These are phyloP conservation scores for Malacosoma neustria DNA, from an alignment of 2,888 invertebrate species.

Conservation along the genomic window DNA sequence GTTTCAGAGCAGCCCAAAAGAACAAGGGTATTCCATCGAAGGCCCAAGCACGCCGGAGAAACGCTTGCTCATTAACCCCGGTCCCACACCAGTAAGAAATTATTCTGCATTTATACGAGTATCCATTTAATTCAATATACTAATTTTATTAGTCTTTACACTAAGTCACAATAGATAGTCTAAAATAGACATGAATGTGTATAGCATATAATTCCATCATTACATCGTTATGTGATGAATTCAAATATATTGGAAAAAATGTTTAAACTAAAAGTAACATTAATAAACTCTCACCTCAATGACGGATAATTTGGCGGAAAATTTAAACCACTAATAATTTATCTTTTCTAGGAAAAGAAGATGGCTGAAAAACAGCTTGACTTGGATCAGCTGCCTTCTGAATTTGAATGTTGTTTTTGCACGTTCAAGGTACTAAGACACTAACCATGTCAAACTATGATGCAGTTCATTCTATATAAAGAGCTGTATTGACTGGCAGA, in stretches of 20 bases:
- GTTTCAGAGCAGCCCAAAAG: constrained; percentile 70
- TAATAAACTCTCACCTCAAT: too few relatives aligned
- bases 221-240: too few relatives aligned
- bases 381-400: constrained; percentile 93
- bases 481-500: too few relatives aligned
- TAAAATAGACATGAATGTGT: too few relatives aligned
- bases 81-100: constrained; percentile 67
- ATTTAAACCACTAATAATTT: constrained; percentile 43
- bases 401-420: constrained; percentile 98
- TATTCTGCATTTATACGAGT: constrained; percentile 16
- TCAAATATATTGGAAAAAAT: not conserved
- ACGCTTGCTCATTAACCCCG: constrained; percentile 70
- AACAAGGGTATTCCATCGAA: constrained; percentile 63
- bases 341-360: constrained; percentile 80
- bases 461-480: too few relatives aligned
- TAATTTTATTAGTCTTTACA: not conserved
- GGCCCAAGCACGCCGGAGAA: constrained; percentile 65
- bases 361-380: constrained; percentile 81
- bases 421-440: constrained; percentile 88
- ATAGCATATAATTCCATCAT: too few relatives aligned
- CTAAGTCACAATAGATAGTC: too few relatives aligned
- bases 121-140: not conserved
- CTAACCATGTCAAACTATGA: constrained; percentile 32
- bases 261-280: constrained; percentile 1
- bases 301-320: not conserved